These are phyloP conservation scores for Blomia tropicalis DNA, from an alignment of 2,888 invertebrate genomes.

Conservation along the genomic window DNA sequence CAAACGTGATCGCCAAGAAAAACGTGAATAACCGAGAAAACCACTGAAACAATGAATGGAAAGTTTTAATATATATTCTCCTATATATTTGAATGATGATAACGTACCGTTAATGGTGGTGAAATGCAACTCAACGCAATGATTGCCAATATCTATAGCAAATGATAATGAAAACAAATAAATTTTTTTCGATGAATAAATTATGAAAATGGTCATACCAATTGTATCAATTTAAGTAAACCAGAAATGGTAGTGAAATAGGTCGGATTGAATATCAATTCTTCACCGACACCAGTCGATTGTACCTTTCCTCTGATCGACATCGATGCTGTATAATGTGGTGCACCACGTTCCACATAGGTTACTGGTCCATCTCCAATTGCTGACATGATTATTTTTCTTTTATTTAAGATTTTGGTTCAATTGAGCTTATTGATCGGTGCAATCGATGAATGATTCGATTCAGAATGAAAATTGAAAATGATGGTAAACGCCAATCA, in stretches of 20 bases:
- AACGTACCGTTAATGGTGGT: slow-evolving; percentile 42
- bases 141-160: slow-evolving; percentile 54
- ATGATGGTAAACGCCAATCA: background rate
- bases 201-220: slow-evolving; percentile 44
- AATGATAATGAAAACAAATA: background rate
- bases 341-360: slow-evolving; percentile 9
- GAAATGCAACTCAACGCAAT: slow-evolving; percentile 67
- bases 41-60: slow-evolving; percentile 36
- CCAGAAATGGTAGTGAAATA: slow-evolving; percentile 63
- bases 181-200: background rate
- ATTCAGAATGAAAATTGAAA: background rate
- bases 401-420: too few relatives aligned
- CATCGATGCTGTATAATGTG: slow-evolving; percentile 24
- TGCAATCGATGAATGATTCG: background rate
- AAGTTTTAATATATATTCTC: background rate
- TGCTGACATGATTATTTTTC: background rate
- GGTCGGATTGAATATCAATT: slow-evolving; percentile 49
- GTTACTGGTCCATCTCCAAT: background rate
- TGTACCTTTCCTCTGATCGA: slow-evolving; percentile 28
- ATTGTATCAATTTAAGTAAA: slow-evolving; percentile 57
- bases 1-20: slow-evolving; percentile 63
- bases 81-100: background rate
- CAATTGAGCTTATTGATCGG: background rate
- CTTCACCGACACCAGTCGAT: slow-evolving; percentile 29
- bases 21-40: slow-evolving; percentile 61